Base-by-base conservation (phyloP, 1,140 invertebrate genomes). In the Pseudomyrmex cubaensis region DNA sequence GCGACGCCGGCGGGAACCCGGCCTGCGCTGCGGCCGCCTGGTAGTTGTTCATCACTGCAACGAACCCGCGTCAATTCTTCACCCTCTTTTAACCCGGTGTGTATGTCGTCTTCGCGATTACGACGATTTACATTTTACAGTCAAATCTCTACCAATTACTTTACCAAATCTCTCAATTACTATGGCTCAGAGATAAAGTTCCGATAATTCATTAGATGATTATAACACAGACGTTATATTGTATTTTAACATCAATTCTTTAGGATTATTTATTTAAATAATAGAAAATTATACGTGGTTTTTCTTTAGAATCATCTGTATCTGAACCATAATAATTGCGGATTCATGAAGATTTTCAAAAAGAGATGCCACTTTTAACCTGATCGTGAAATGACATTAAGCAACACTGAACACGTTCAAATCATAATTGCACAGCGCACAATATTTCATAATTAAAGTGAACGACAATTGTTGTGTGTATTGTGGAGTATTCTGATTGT, bases 11-110 rank as follows among this genome's bases (percentile, higher is more conserved):
- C 80, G 96, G 96, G 86, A 94, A 87, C 96, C 97, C 96, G 69
- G 96, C 96, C 86, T 96, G 97, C 59, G 97, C 97, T 86, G 96
- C 97, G 85, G 96, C 97, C 63, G 97, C 97, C 93, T 97, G 97
- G 95, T 98, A 98, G 95, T 98, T 98, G 96, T 98, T 98, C 97
- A 99, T 98, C 95, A 98, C 98, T 98, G 96, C 70, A 95, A 95
- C 93, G 87, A 92, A 93, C 85, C 67, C 77, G 64, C 63, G 73
- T 89, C 74, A 69, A 80, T 88, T 76, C 88, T 83, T 73, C 59
- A n/a, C n/a, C 17, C 59, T 59, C 72, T 64, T 64, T 77, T 50
- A 59, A 70, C 20, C 52, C 64, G 66, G 15, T 15, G 12, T 20
- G 10, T 17, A 48, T 7, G 25, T 66, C 7, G 64, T 69, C 15